phyloP scores from a whole-genome alignment of 2,797 vertebrate species.

The Anniella stebbinsi region DNA sequence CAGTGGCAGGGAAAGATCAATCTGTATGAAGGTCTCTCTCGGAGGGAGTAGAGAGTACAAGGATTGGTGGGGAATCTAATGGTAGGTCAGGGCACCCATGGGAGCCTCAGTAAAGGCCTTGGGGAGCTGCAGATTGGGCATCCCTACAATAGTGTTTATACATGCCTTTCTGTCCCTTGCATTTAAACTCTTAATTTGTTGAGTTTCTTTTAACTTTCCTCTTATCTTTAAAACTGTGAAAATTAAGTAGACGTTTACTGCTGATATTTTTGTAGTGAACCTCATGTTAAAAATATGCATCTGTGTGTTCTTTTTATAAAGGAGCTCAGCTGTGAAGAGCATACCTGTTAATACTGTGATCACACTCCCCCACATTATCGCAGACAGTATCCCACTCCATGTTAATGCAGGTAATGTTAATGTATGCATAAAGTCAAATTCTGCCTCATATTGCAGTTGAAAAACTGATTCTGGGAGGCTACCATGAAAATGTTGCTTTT shows the following conservation, averaged over 20 bases:
- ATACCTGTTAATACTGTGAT: constrained; percentile 87
- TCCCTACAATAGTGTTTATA: not conserved
- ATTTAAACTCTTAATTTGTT: not conserved
- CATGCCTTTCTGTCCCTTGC: not conserved
- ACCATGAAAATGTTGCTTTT: not conserved
- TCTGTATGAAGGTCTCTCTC: too few species aligned
- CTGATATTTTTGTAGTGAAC: constrained; percentile 14
- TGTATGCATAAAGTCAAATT: not conserved
- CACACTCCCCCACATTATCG: constrained; percentile 90
- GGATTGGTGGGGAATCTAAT: too few species aligned
- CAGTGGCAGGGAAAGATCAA: too few species aligned
- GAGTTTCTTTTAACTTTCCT: not conserved
- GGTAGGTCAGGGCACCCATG: too few species aligned
- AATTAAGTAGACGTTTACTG: not conserved
- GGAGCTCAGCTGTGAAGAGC: constrained; percentile 83
- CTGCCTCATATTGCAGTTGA: not conserved
- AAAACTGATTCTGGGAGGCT: not conserved
- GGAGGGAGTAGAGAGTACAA: too few species aligned
- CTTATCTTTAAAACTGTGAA: not conserved
- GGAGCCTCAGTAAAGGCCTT: too few species aligned
- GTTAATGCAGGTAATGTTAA: constrained; percentile 88
- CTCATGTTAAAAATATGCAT: not conserved
- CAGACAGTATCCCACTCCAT: constrained; percentile 93
- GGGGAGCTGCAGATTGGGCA: too few species aligned
- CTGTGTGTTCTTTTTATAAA: constrained; percentile 62